Percentiles rank a stretch among this genome's conserved stretches.
These are phyloP conservation scores for Adelphocoris suturalis DNA, from an alignment of 2,888 invertebrate genomes.

Conservation along the genomic window DNA sequence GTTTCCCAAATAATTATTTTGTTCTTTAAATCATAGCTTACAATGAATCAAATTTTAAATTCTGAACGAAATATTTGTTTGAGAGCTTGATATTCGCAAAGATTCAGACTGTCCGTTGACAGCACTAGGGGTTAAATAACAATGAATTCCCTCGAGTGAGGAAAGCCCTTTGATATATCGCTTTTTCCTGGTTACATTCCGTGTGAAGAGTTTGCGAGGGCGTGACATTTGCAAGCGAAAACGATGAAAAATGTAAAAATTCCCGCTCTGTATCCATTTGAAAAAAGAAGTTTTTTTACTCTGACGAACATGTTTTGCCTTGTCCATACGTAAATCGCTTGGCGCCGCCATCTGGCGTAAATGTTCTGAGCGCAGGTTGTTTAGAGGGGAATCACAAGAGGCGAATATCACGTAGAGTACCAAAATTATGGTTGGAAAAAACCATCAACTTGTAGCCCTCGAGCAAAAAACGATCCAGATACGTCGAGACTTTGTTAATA, in stretches of 20 bases:
- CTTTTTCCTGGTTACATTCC: background rate
- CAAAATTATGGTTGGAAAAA: background rate
- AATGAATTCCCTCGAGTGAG: background rate
- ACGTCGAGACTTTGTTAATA: constrained; percentile 8
- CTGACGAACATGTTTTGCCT: background rate
- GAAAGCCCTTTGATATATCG: background rate
- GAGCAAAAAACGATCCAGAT: background rate
- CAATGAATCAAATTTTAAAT: no score
- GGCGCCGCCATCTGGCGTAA: background rate
- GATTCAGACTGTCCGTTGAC: no score
- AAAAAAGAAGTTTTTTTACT: background rate
- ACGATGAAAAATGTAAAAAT: background rate
- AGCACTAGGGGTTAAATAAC: no score
- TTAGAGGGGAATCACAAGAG: background rate
- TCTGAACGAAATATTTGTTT: no score
- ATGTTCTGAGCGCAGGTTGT: background rate
- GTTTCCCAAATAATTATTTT: no score
- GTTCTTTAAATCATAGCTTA: no score
- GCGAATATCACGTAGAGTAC: no score
- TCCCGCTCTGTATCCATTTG: background rate
- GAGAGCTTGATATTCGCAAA: no score
- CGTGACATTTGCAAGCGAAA: background rate
- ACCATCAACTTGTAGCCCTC: constrained; percentile 4
- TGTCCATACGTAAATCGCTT: background rate
- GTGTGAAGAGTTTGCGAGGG: background rate